Base-by-base conservation (phyloP, 2,113 vertebrate species). In the Lepisosteus osseus region DNA sequence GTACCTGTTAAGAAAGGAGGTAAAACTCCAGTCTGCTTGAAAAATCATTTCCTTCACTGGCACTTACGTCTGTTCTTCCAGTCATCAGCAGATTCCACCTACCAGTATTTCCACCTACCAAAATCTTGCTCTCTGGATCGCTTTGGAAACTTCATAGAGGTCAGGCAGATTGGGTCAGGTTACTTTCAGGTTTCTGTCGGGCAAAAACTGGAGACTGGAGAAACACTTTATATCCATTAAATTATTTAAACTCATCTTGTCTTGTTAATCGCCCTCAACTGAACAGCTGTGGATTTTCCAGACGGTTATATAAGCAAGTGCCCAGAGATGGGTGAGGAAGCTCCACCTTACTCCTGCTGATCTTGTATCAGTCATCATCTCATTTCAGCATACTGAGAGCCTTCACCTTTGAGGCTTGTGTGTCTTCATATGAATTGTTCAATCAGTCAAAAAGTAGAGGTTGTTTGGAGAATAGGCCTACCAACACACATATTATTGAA, bases 201-300 rank as follows among this genome's bases (percentile, higher is more conserved):
- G 71, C 62, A 82, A 72, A 7, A 72, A 68, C 12, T 61, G 61
- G 54, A 62, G 79, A 40, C 42, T 67, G n/a, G 54, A 77, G 77
- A 77, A 79, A 59, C 65, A 61, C 74, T 82, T 82, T 40, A 77
- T 70, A 75, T 70, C 61, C 0, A 0, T 80, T 82, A 69, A 85
- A 61, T 86, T 80, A 76, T 83, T 88, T 69, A 73, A 71, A 75
- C 42, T 69, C 74, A 11, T 70, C 76, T 76, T 83, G 72, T 78
- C 72, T 78, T 77, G 62, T 81, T 84, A 78, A 74, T 71, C 76
- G 72, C 65, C 72, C 83, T 79, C 61, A 69, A 76, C 72, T 74
- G 72, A 68, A 54, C 6, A 61, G 64, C 62, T 78, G 75, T 70
- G 54, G 54, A 76, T 71, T 78, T 75, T 71, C 41, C 17, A 69